Conservation (phyloP, 1,140 invertebrate genomes). For the Aphaenogaster ashmeadi region DNA sequence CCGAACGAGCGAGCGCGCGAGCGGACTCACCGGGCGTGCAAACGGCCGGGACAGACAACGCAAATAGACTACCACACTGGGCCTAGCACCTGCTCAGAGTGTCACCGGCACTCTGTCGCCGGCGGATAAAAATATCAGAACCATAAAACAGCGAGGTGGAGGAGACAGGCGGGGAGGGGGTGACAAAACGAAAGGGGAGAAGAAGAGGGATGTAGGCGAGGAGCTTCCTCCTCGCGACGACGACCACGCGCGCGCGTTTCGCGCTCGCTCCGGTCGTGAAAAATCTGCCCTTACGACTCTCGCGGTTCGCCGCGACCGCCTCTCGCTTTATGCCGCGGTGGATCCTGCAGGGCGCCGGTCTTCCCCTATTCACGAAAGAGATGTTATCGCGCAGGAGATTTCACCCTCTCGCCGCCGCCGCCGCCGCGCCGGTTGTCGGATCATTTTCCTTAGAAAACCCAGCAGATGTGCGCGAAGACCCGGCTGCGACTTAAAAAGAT, state of each 20-base stretch:
- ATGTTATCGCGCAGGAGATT: slow-evolving; percentile 43
- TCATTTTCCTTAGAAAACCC: slow-evolving; percentile 39
- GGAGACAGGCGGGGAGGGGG: background rate
- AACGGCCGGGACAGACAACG: slow-evolving; percentile 69
- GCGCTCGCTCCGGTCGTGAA: background rate
- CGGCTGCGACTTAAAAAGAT: slow-evolving; percentile 11
- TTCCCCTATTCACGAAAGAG: slow-evolving; percentile 35
- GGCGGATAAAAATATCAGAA: slow-evolving; percentile 72
- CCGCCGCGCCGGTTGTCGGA: background rate
- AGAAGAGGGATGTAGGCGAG: background rate
- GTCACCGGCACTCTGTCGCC: slow-evolving; percentile 59
- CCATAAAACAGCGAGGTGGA: slow-evolving; percentile 60
- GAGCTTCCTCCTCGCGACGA: slow-evolving; percentile 22
- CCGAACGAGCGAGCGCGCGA: slow-evolving; percentile 9
- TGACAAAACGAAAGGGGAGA: background rate
- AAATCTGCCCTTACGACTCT: slow-evolving; percentile 41
- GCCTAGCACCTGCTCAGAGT: slow-evolving; percentile 80
- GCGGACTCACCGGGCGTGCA: slow-evolving; percentile 60
- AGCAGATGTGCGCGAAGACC: slow-evolving; percentile 27
- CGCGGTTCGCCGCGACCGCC: slow-evolving; percentile 44
- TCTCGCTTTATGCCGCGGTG: slow-evolving; percentile 25
- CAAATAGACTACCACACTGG: slow-evolving; percentile 84
- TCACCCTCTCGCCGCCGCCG: slow-evolving; percentile 24
- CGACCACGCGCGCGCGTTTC: background rate
- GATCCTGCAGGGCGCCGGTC: background rate